Evolutionary conservation across 2,888 invertebrate species (phyloP).

Genomic region (Agrotis ipsilon): DNA sequence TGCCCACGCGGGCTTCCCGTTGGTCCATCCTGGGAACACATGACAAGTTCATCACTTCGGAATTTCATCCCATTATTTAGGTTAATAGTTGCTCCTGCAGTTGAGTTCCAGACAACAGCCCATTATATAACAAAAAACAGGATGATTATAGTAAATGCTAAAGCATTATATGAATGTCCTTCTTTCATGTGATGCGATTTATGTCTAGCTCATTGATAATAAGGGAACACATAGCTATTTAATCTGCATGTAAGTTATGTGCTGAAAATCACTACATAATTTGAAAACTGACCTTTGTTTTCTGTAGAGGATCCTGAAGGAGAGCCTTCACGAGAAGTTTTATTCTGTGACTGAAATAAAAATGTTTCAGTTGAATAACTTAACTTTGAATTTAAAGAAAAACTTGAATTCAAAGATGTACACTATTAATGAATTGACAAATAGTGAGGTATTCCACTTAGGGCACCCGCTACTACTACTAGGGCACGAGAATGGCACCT

Average conservation of each 20-base stretch:
- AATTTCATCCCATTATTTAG: background rate
- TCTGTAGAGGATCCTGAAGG: slow-evolving; percentile 86
- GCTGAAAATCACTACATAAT: no score
- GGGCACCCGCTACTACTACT: no score
- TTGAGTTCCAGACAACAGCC: no score
- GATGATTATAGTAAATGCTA: background rate
- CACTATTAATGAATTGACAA: background rate
- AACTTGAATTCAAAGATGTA: background rate
- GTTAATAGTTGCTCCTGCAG: no score
- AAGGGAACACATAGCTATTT: no score
- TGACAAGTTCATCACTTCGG: background rate
- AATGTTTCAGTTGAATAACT: background rate
- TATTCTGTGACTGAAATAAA: slow-evolving; percentile 77
- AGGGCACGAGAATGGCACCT: no score
- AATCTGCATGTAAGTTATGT: no score
- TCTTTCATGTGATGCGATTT: background rate
- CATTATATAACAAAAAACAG: background rate
- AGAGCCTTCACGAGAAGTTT: slow-evolving; percentile 86
- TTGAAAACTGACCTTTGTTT: slow-evolving; percentile 77
- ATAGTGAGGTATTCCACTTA: no score
- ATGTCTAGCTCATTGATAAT: no score
- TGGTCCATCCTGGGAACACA: slow-evolving; percentile 74
- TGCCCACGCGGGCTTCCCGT: slow-evolving; percentile 82
- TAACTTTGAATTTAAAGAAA: background rate
- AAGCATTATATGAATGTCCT: background rate